phyloP scores from a whole-genome alignment of 2,113 vertebrate species.

The Protobothrops flavoviridis region DNA sequence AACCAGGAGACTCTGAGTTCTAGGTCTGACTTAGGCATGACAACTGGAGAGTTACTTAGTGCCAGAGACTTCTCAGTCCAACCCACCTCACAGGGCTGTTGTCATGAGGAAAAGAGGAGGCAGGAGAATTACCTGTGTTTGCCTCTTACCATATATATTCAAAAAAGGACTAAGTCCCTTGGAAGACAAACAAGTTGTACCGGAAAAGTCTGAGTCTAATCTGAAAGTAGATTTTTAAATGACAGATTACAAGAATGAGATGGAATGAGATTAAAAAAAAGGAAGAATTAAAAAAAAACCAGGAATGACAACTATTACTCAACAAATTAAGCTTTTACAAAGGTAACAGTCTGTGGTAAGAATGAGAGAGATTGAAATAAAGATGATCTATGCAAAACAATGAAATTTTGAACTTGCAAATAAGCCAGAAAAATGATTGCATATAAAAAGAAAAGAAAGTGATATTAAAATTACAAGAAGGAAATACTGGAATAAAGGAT shows the following conservation, averaged over 20 bases:
- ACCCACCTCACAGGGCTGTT: neutral
- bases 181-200: neutral
- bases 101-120: neutral
- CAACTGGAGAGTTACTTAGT: neutral
- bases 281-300: neutral
- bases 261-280: neutral
- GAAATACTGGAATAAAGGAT: neutral
- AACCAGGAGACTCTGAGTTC: neutral
- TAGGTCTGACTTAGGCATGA: neutral
- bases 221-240: neutral
- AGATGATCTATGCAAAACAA: neutral
- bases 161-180: neutral
- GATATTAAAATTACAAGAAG: neutral
- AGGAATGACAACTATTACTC: neutral
- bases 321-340: neutral
- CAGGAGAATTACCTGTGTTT: neutral
- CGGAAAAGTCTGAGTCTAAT: neutral
- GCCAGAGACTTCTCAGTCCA: neutral
- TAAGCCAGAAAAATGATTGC: neutral
- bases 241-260: neutral
- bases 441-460: neutral
- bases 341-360: neutral
- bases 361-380: neutral
- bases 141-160: neutral
- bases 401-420: neutral